Evolutionary conservation across 2,113 vertebrate species (phyloP).

Genomic region (Pelecanoides urinatrix): DNA sequence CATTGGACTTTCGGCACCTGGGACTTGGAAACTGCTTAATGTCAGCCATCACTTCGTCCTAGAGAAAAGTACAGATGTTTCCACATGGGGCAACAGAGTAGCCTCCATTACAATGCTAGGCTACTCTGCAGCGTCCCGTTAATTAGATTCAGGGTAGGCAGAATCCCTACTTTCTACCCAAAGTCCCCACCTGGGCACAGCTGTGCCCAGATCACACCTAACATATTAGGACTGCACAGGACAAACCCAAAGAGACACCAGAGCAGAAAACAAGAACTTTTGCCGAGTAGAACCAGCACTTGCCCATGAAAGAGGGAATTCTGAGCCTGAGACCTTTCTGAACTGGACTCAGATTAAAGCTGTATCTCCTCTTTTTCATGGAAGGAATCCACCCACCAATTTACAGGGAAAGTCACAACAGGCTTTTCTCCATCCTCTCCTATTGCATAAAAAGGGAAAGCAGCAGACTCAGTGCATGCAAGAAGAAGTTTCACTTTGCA

Average conservation of each 20-base stretch:
- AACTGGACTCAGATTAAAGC: neutral
- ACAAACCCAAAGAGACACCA: accelerated
- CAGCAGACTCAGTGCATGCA: neutral
- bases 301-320: neutral
- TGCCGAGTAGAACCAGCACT: neutral
- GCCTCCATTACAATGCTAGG: neutral
- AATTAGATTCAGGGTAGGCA: neutral
- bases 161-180: neutral
- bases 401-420: neutral
- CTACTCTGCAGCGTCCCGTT: neutral
- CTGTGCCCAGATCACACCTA: neutral
- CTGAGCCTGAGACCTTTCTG: neutral
- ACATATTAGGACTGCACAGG: neutral
- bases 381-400: neutral
- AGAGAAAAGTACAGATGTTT: slow-evolving; percentile 20
- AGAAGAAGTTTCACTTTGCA: neutral
- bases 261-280: neutral
- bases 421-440: neutral
- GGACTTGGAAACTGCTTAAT: slow-evolving; percentile 42
- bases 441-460: neutral
- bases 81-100: neutral
- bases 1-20: slow-evolving; percentile 52
- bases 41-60: slow-evolving; percentile 46
- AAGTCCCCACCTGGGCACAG: neutral
- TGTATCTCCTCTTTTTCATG: neutral